These are phyloP conservation scores for Agrochola macilenta DNA, from an alignment of 2,888 invertebrate genomes.

Conservation along the genomic window DNA sequence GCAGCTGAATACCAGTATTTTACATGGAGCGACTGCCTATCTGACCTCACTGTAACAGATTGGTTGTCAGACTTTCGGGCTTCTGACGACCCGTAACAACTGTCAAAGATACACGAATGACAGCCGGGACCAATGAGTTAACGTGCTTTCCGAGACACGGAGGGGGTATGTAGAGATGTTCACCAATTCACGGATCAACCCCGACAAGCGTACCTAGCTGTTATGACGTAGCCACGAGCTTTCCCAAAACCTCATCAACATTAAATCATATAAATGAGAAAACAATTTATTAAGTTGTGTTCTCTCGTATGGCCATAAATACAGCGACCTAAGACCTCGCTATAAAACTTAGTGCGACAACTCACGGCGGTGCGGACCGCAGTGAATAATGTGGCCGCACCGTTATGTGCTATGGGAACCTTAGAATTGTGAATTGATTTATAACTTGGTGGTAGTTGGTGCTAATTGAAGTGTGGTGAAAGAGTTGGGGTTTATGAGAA, in stretches of 20 bases:
- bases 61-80: too few species aligned
- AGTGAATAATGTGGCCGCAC: conserved; percentile 49
- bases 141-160: too few species aligned
- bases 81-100: too few species aligned
- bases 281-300: conserved; percentile 56
- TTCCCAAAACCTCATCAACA: conserved; percentile 18
- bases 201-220: too few species aligned
- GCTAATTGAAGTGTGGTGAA: conserved; percentile 36
- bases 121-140: too few species aligned
- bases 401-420: conserved; percentile 54
- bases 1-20: too few species aligned
- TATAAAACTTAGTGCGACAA: conserved; percentile 62
- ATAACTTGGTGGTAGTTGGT: conserved; percentile 23
- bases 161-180: too few species aligned
- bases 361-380: conserved; percentile 44
- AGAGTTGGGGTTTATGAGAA: background rate
- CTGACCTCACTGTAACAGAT: too few species aligned
- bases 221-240: too few species aligned
- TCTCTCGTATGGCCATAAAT: conserved; percentile 53
- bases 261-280: conserved; percentile 37
- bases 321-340: conserved; percentile 54
- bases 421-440: conserved; percentile 44
- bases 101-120: too few species aligned
- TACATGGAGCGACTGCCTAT: too few species aligned
- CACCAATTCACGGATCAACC: too few species aligned